These are phyloP conservation scores for Drosophila pegasa DNA, from an alignment of 2,888 invertebrate species.

Conservation along the genomic window DNA sequence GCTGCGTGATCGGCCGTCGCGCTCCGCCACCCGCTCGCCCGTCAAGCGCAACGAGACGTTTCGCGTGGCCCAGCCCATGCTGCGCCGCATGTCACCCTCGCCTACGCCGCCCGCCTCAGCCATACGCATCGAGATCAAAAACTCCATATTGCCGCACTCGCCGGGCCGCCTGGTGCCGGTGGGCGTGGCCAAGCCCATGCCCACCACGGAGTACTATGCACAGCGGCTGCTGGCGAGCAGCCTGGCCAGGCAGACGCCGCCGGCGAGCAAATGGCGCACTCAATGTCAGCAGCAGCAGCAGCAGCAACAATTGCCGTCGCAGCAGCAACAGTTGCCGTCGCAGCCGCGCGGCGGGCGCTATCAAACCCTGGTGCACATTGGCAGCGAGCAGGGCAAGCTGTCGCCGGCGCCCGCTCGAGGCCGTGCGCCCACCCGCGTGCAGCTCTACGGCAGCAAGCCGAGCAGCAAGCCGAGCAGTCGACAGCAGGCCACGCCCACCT, in stretches of 20 bases:
- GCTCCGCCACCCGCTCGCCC: conserved; percentile 70
- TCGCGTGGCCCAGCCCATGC: conserved; percentile 68
- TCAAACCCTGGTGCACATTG: conserved; percentile 83
- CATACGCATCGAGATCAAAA: conserved; percentile 84
- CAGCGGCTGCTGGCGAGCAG: conserved; percentile 66
- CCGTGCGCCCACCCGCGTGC: conserved; percentile 74
- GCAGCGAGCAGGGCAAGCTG: conserved; percentile 33
- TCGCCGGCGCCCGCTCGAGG: conserved; percentile 45
- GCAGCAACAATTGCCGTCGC: conserved; percentile 17
- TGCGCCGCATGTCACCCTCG: conserved; percentile 61
- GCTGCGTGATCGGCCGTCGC: conserved; percentile 69
- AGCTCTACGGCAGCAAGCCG: conserved; percentile 69
- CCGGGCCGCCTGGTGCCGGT: conserved; percentile 83
- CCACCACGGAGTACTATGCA: conserved; percentile 67
- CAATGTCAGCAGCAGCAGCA: conserved; percentile 19
- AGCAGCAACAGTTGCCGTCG: conserved; percentile 1
- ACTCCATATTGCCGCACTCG: conserved; percentile 83
- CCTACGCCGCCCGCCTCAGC: conserved; percentile 45
- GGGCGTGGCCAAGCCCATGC: conserved; percentile 84
- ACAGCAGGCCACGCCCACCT: conserved; percentile 45
- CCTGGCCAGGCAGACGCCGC: conserved; percentile 16
- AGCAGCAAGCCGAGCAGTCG: conserved; percentile 53
- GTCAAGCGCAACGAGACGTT: conserved; percentile 80
- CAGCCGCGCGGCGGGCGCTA: conserved; percentile 64
- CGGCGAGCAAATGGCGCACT: conserved; percentile 46